Evolutionary conservation across 2,888 invertebrate genomes (phyloP), one percentile per base, ranked within the genome.

Genomic region (Macaria liturata): DNA sequence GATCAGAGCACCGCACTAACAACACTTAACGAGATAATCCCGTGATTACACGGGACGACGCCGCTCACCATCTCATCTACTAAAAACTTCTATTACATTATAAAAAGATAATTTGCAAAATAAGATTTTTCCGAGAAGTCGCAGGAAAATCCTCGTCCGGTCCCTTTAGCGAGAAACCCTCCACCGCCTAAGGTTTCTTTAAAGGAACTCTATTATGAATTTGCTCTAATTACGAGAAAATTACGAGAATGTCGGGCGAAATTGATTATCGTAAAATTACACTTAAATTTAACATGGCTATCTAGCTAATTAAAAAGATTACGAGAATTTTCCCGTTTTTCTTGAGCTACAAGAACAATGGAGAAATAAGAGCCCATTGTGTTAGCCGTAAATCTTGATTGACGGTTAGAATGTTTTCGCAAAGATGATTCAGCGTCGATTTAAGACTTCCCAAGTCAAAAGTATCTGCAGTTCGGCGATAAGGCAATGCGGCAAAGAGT

Each of bases 21-120:
- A 70, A 74, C 75, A 72, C 74, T 75, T 77, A 80, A 73, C 75
- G 71, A 76, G 80, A 80, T 83, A 80, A 83, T 80, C 82, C 78
- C 70, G 67, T 73, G 83, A 83, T 83, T 83, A 83, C 75, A 68
- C 70, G 72, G 79, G 76, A 70, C 71, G 72, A 71, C 74, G 70
- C 69, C 70, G 69, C 69, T 72, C 69, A 56, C 69, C 68, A 63
- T 70, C 69, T 68, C 68, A 71, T 70, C 70, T 68, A 62, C 67
- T 68, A 74, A 71, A 67, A 64, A 58, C 63, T 64, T 37, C 57
- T 50, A 52, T 57, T 62, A 60, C 50, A 59, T 54, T 59, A 44
- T 57, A 59, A 56, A 57, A 62, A 59, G 46, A 61, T 61, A 61
- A 48, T 59, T 59, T 48, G 43, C 31, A 58, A 64, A 68, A 59